These are phyloP conservation scores for Nomada ferruginata DNA, from an alignment of 2,888 invertebrate genomes.

Conservation along the genomic window DNA sequence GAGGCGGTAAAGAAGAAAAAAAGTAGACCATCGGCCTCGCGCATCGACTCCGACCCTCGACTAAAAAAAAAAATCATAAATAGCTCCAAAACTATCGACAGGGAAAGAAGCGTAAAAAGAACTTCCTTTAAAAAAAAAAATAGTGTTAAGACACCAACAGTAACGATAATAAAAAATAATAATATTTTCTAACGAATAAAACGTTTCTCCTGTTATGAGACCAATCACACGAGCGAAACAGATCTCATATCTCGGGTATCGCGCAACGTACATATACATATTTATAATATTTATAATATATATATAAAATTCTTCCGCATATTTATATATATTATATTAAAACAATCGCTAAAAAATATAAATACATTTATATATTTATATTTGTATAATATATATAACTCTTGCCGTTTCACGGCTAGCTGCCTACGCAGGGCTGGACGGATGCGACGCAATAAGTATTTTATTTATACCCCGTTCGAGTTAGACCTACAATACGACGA, in stretches of 20 bases:
- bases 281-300: constrained; percentile 59
- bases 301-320: constrained; percentile 47
- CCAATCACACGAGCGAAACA: constrained; percentile 39
- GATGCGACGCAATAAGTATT: constrained; percentile 74
- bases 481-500: constrained; percentile 42
- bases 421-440: constrained; percentile 82
- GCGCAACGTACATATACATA: constrained; percentile 61
- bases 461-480: constrained; percentile 39
- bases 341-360: constrained; percentile 76
- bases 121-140: constrained; percentile 16
- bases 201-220: constrained; percentile 33
- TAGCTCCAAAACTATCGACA: constrained; percentile 12
- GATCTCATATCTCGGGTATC: constrained; percentile 31
- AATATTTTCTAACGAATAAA: constrained; percentile 39
- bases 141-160: constrained; percentile 46
- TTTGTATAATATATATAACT: constrained; percentile 61
- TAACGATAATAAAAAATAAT: constrained; percentile 55
- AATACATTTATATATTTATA: constrained; percentile 73
- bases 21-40: background rate
- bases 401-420: constrained; percentile 76
- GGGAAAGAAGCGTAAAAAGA: constrained; percentile 26
- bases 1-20: background rate
- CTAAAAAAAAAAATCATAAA: constrained; percentile 7
- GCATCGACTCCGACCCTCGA: constrained; percentile 13
- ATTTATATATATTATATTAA: constrained; percentile 69